phyloP scores from a whole-genome alignment of 2,888 invertebrate genomes.

The Nasonia oneida region DNA sequence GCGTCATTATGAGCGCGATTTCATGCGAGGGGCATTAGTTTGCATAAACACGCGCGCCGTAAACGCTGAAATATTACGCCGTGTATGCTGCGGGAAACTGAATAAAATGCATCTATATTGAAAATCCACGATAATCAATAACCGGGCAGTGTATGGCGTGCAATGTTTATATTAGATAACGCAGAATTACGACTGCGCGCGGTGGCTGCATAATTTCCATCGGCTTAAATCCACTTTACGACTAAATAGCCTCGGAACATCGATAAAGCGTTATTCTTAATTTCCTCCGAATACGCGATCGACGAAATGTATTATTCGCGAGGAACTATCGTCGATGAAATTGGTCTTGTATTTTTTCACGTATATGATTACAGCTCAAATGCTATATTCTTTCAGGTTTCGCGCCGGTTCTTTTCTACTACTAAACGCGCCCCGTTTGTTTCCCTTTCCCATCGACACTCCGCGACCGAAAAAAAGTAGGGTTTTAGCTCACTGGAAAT shows the following conservation, averaged over 20 bases:
- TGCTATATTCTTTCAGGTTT: background rate
- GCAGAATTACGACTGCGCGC: background rate
- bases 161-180: background rate
- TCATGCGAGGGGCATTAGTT: background rate
- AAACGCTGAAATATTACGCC: background rate
- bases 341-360: conserved; percentile 41
- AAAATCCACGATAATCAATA: conserved; percentile 2
- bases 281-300: conserved; percentile 8
- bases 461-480: conserved; percentile 57
- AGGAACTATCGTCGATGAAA: conserved; percentile 28
- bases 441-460: conserved; percentile 59
- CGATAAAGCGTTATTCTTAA: background rate
- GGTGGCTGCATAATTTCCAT: background rate
- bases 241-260: conserved; percentile 6
- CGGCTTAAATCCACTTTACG: conserved; percentile 4
- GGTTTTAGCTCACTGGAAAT: conserved; percentile 55
- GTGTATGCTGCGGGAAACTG: background rate
- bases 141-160: background rate
- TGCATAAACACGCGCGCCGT: background rate
- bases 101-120: background rate
- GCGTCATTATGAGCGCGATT: background rate
- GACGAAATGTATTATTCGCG: conserved; percentile 25
- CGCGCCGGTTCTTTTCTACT: conserved; percentile 47
- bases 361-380: background rate
- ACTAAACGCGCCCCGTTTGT: conserved; percentile 53